A percentile compares a stretch with the other conserved stretches of the same genome.
phyloP scores from a whole-genome alignment of 2,113 vertebrate species.

The Setophaga petechia region DNA sequence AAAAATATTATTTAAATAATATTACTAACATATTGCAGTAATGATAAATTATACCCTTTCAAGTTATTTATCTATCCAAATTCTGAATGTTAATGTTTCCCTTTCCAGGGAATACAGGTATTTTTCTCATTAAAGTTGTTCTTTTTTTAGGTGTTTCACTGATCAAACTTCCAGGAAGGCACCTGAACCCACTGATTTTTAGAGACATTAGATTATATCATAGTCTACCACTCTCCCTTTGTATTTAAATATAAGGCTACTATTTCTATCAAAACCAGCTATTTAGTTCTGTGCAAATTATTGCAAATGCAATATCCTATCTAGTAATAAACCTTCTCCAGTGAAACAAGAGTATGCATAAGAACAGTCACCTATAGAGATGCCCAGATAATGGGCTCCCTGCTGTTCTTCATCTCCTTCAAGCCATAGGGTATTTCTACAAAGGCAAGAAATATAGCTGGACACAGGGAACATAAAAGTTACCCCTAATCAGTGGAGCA shows the following conservation, averaged over 20 bases:
- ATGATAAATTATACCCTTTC: rapidly evolving
- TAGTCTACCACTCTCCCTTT: not conserved
- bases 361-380: not conserved
- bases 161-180: not conserved
- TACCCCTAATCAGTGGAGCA: not conserved
- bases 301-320: not conserved
- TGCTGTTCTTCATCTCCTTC: not conserved
- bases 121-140: not conserved
- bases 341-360: not conserved
- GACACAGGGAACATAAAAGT: not conserved
- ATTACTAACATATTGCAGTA: not conserved
- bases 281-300: not conserved
- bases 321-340: not conserved
- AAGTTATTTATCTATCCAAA: not conserved
- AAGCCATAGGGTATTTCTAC: not conserved
- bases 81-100: not conserved
- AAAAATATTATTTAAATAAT: not conserved
- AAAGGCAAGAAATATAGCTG: not conserved
- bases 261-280: not conserved
- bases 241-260: not conserved
- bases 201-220: not conserved
- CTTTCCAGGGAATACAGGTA: not conserved
- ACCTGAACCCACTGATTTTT: not conserved
- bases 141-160: not conserved
- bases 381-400: not conserved